Evolutionary conservation across 2,797 vertebrate species (phyloP), one percentile per base, ranked within the genome.

Genomic region (Oreochromis mossambicus): DNA sequence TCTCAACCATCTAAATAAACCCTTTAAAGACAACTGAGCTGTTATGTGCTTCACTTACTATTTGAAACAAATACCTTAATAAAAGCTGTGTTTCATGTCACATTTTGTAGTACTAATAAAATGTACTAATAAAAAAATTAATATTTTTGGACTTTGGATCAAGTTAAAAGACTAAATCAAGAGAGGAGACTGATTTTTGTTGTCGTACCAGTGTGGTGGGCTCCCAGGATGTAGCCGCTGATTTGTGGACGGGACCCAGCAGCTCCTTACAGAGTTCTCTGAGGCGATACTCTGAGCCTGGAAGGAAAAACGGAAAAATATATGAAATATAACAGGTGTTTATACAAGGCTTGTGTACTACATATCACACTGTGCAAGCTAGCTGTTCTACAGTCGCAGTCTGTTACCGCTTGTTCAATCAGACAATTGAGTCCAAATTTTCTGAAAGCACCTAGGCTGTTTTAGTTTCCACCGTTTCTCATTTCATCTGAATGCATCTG

Each of bases 251-350:
- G 4, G 98, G 98, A 89, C 98, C 98, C 92, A 99, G 95, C 90
- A 99, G 96, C 93, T 99, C 98, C 93, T 98, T 97, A 90, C 98
- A 99, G 88, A 99, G 96, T 92, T 99, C 98, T 92, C 98, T 94
- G 89, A 99, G 97, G 82, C 98, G 97, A 89, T 97, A 97, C 96
- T 99, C 98, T 89, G 97, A 98, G 56, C 98, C 98, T 99, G 92
- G 6, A 80, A 6, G 46, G 7, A 61, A 73, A 66, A 79, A 19
- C 66, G 29, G 36, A 12, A 3, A 41, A 8, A 5, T 3, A 3
- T 11, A 32, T 50, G 26, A 75, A 75, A 32, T 14, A 17, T 26
- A 70, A 26, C 6, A 46, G n/a, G 11, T 70, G 1, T 46, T 70
- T 70, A 70, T 17, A 70, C 15, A 26, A 46, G 13, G 38, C 38